These are phyloP conservation scores for Ceratina japonica DNA, from an alignment of 1,140 invertebrate genomes.

Conservation along the genomic window DNA sequence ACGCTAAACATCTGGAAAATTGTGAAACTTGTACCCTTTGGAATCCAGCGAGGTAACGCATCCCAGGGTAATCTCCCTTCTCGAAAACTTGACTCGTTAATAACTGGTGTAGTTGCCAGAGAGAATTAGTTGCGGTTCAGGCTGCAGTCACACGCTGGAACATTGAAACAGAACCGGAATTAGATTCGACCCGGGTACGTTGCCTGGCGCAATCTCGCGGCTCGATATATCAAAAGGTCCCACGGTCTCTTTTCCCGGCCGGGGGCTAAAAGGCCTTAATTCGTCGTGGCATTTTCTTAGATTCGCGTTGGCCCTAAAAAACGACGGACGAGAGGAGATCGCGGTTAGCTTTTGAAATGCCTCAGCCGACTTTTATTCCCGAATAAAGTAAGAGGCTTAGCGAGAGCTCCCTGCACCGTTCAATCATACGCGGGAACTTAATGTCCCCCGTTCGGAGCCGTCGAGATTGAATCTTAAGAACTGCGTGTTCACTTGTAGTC, in stretches of 20 bases:
- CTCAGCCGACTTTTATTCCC: conserved; percentile 42
- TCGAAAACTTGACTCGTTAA: conserved; percentile 12
- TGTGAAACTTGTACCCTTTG: too few relatives aligned
- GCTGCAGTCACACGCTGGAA: background rate
- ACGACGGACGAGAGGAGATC: conserved; percentile 20
- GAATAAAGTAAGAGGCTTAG: conserved; percentile 38
- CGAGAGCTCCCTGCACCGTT: conserved; percentile 2
- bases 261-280: background rate
- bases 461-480: conserved; percentile 17
- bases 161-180: background rate
- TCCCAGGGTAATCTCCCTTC: background rate
- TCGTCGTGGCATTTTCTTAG: background rate
- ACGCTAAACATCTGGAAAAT: too few relatives aligned
- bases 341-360: background rate
- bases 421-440: conserved; percentile 18
- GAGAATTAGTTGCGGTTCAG: background rate
- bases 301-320: conserved; percentile 47
- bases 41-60: background rate
- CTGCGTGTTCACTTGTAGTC: background rate
- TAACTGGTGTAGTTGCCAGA: background rate
- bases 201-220: too few relatives aligned
- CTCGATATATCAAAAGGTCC: too few relatives aligned
- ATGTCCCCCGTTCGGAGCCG: conserved; percentile 3
- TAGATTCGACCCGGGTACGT: background rate
- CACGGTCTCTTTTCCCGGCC: too few relatives aligned